phyloP scores from a whole-genome alignment of 2,113 vertebrate species.

The Neopipo cinnamomea region DNA sequence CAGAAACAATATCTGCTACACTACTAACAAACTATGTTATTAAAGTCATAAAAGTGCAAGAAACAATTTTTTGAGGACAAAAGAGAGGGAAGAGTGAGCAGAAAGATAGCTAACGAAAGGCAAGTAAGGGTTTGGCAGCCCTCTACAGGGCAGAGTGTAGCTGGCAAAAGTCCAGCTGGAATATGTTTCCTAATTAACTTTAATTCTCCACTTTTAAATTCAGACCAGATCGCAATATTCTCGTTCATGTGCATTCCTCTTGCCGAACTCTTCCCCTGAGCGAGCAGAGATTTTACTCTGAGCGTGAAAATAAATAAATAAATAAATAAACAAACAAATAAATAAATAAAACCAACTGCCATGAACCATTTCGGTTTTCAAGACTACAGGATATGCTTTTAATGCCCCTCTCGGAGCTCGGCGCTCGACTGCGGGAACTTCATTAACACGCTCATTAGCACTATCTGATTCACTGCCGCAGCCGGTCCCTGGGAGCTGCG shows the following conservation, averaged over 20 bases:
- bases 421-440: conserved; percentile 55
- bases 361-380: not conserved
- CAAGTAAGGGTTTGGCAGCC: conserved; percentile 30
- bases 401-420: conserved; percentile 18
- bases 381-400: conserved; percentile 21
- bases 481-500: conserved; percentile 19
- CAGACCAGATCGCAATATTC: not conserved
- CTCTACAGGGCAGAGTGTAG: conserved; percentile 26
- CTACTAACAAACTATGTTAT: conserved; percentile 7
- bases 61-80: conserved; percentile 41
- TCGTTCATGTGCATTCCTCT: not conserved
- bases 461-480: conserved; percentile 58
- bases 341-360: not conserved
- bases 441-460: conserved; percentile 72
- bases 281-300: not conserved
- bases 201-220: not conserved
- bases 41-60: conserved; percentile 29
- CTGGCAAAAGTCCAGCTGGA: conserved; percentile 9
- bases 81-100: not conserved
- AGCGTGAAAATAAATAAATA: not conserved
- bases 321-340: too few relatives aligned
- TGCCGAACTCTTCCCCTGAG: not conserved
- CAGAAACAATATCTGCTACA: not conserved
- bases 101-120: conserved; percentile 2
- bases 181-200: conserved; percentile 38